A percentile compares a stretch with the other conserved stretches of the same genome.
phyloP scores from a whole-genome alignment of 2,888 invertebrate species.

The Philaethria dido region DNA sequence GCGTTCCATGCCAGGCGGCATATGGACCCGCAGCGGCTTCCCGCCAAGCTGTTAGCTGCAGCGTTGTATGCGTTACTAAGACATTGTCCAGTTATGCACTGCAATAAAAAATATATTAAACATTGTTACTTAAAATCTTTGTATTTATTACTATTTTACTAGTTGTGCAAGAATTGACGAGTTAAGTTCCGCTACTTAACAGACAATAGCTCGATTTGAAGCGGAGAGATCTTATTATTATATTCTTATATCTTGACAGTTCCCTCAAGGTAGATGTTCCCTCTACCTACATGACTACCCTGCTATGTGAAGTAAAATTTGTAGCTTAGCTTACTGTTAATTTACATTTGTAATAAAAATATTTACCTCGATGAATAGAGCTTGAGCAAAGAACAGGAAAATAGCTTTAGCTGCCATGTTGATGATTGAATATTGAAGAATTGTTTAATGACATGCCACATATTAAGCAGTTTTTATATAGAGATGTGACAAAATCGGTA shows the following conservation, averaged over 20 bases:
- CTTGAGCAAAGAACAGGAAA: constrained; percentile 28
- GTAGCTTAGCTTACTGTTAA: too few species aligned
- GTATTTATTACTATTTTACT: too few species aligned
- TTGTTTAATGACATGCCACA: background rate
- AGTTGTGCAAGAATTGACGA: too few species aligned
- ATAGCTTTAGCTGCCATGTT: background rate
- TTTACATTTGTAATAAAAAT: background rate
- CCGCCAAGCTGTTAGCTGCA: constrained; percentile 24
- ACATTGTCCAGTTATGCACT: constrained; percentile 41
- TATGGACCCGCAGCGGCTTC: constrained; percentile 9
- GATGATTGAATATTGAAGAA: background rate
- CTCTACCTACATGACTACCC: too few species aligned
- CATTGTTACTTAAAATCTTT: too few species aligned
- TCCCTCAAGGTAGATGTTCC: too few species aligned
- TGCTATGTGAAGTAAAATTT: too few species aligned
- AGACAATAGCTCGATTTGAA: too few species aligned
- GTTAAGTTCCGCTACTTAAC: too few species aligned
- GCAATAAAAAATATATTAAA: constrained; percentile 15
- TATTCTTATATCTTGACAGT: too few species aligned
- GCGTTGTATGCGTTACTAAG: constrained; percentile 33
- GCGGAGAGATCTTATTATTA: too few species aligned
- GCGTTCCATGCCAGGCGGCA: constrained; percentile 8
- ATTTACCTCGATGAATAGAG: constrained; percentile 24
- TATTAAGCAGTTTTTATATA: constrained; percentile 5
- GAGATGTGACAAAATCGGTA: background rate